Conservation (phyloP, 2,113 vertebrate genomes). For the Furnarius figulus region DNA sequence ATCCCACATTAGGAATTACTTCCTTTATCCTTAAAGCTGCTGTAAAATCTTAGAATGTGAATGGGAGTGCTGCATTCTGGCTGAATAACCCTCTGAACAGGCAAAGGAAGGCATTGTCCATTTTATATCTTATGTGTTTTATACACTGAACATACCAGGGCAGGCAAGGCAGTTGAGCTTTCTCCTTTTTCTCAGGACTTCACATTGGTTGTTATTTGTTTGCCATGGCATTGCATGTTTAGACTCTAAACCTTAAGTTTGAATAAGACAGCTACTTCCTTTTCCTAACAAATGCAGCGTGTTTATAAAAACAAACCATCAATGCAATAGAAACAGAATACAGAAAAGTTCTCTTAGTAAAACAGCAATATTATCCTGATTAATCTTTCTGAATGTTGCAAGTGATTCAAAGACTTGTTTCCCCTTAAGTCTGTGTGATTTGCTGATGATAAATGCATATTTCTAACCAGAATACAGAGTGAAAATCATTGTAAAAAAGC, state of each 20-base stretch:
- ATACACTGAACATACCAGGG: background rate
- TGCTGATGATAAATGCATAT: background rate
- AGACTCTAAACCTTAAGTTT: background rate
- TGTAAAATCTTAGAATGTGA: accelerated
- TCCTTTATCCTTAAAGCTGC: background rate
- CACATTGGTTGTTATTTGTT: background rate
- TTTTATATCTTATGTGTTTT: background rate
- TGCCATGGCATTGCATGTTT: background rate
- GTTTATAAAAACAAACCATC: background rate
- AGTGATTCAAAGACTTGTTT: background rate
- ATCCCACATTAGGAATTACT: accelerated
- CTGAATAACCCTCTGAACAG: accelerated
- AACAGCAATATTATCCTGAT: background rate
- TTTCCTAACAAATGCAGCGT: conserved; percentile 13
- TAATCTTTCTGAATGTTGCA: conserved; percentile 2
- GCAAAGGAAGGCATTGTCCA: background rate
- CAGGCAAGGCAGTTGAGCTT: background rate
- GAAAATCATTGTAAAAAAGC: background rate
- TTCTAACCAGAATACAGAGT: background rate
- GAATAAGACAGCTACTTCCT: background rate
- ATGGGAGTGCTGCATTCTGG: no score
- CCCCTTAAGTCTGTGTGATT: background rate
- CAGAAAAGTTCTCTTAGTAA: conserved; percentile 8
- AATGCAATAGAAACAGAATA: background rate
- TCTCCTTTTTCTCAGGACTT: background rate